These are phyloP conservation scores for Morpho helenor DNA, from an alignment of 2,888 invertebrate species.

Conservation along the genomic window DNA sequence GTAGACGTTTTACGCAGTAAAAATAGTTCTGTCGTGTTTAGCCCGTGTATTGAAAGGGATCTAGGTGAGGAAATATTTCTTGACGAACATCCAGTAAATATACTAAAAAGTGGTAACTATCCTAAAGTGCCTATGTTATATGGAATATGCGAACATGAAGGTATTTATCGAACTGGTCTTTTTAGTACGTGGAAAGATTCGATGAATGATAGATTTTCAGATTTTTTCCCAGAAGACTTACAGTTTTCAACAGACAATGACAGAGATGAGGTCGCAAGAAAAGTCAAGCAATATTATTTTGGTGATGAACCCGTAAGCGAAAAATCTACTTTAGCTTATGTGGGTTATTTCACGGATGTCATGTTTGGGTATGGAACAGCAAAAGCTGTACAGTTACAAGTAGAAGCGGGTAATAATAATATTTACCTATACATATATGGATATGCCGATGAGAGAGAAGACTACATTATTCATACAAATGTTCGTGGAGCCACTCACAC, in stretches of 20 bases:
- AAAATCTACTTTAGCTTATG: conserved; percentile 36
- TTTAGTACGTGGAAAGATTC: conserved; percentile 38
- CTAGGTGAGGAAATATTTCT: conserved; percentile 38
- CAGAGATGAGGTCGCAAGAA: conserved; percentile 36
- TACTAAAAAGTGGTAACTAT: conserved; percentile 38
- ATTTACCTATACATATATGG: conserved; percentile 48
- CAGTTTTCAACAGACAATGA: conserved; percentile 38
- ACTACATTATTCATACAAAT: conserved; percentile 34
- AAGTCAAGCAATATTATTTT: conserved; percentile 39
- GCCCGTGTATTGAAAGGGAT: conserved; percentile 41
- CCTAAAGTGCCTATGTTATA: conserved; percentile 41
- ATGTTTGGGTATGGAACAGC: conserved; percentile 37
- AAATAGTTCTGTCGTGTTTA: conserved; percentile 31
- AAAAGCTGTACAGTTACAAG: conserved; percentile 35
- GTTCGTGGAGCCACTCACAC: conserved; percentile 34
- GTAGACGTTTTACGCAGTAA: conserved; percentile 15
- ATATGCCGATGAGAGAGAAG: conserved; percentile 36
- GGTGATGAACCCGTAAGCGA: conserved; percentile 35
- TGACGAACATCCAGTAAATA: conserved; percentile 38
- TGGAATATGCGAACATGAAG: conserved; percentile 45
- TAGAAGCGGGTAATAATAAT: conserved; percentile 40
- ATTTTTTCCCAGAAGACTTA: conserved; percentile 46
- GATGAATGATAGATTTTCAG: conserved; percentile 47
- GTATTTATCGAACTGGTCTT: conserved; percentile 26
- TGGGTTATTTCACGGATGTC: conserved; percentile 55